Evolutionary conservation across 2,113 vertebrate species (phyloP), one percentile per base, ranked within the genome.

Genomic region (Megaceryle maxima): DNA sequence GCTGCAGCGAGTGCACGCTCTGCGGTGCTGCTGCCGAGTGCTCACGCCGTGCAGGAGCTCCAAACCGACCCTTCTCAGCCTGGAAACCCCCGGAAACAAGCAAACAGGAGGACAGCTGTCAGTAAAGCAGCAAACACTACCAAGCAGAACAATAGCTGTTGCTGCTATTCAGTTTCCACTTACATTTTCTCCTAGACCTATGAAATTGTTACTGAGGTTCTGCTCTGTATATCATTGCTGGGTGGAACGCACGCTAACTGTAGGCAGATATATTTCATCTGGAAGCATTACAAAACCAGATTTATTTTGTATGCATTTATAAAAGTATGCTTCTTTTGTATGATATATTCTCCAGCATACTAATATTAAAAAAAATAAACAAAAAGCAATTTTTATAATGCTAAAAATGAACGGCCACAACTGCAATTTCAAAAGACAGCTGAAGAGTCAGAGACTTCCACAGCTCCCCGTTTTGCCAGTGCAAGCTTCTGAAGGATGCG

Each of bases 1-100:
- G 17, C 29, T 4, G 44, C 41, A 22, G 76, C 9, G 3, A 6
- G 28, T 1, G 6, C 1, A 1, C 3, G 26, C 46, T 39, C 48
- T 19, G 11, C 55, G 12, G 70, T 9, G 9, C 76, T 14, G 57
- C 77, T 25, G 14, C 39, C 22, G 10, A 48, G 21, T 1, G 48
- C 25, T 20, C 6, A 39, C 39, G 5, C n/a, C 6, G n/a, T 1
- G 3, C 5, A 14, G 21, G 12, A n/a, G 62, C 72, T 37, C 66
- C 46, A 53, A 20, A 21, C 15, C 2, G 2, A 5, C 2, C 5
- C 50, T 31, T 10, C 26, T 13, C 84, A 24, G 8, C 28, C 59
- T 41, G 26, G 43, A 21, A 77, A 21, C 80, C 35, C 56, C 63
- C 17, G 11, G 6, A 8, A 57, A 50, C 41, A 13, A 76, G n/a